phyloP scores from a whole-genome alignment of 1,140 invertebrate genomes.

The Aporrectodea caliginosa region DNA sequence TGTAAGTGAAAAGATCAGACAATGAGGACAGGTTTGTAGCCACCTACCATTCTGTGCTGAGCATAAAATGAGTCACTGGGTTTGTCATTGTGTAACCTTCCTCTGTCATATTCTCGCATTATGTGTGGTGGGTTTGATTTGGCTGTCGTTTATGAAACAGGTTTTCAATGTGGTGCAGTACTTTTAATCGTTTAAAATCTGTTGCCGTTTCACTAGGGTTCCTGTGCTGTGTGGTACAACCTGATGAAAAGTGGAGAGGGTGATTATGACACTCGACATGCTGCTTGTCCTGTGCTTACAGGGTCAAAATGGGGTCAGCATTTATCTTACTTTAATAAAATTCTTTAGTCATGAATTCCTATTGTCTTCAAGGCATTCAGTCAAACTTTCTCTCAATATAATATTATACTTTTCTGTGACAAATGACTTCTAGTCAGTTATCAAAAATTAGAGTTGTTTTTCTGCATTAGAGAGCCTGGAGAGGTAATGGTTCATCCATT shows the following conservation, averaged over 20 bases:
- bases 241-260: slow-evolving; percentile 85
- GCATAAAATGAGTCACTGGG: neutral
- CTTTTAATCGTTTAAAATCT: neutral
- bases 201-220: slow-evolving; percentile 20
- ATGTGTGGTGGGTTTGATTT: neutral
- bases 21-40: neutral
- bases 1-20: too few relatives aligned
- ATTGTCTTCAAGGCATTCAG: too few relatives aligned
- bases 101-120: neutral
- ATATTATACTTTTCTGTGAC: neutral
- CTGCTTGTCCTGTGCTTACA: slow-evolving; percentile 92
- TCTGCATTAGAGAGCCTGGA: neutral
- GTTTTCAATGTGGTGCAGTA: neutral
- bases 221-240: slow-evolving; percentile 93
- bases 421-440: neutral
- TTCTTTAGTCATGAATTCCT: neutral
- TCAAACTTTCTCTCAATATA: too few relatives aligned
- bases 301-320: slow-evolving; percentile 89
- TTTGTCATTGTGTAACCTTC: neutral
- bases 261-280: slow-evolving; percentile 86
- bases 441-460: neutral
- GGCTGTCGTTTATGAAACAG: neutral
- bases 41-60: neutral
- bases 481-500: neutral
- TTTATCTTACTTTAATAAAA: slow-evolving; percentile 1